Evolutionary conservation across 2,888 invertebrate genomes (phyloP).

Genomic region (Callyntrura guangdongensis): DNA sequence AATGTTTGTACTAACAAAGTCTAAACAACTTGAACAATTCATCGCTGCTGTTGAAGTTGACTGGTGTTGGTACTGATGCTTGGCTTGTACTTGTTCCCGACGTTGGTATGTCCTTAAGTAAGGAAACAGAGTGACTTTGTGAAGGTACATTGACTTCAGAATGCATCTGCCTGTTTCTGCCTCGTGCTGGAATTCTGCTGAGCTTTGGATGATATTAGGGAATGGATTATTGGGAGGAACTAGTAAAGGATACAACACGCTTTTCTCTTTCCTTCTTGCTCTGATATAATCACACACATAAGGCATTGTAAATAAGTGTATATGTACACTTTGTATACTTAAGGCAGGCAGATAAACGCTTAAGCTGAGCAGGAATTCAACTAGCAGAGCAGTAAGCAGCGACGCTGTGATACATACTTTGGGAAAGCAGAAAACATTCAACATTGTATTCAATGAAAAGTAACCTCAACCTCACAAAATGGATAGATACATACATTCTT

Average conservation of each 20-base stretch:
- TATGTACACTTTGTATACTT: neutral
- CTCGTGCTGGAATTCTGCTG: slow-evolving; percentile 84
- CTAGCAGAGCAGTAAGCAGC: slow-evolving; percentile 31
- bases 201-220: slow-evolving; percentile 78
- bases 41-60: slow-evolving; percentile 46
- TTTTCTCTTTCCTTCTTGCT: slow-evolving; percentile 33
- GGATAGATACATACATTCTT: slow-evolving; percentile 28
- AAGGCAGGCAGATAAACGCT: slow-evolving; percentile 58
- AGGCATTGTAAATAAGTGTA: slow-evolving; percentile 27
- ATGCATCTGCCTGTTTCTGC: slow-evolving; percentile 80
- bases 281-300: slow-evolving; percentile 40
- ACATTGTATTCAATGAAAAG: slow-evolving; percentile 23
- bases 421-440: neutral
- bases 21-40: slow-evolving; percentile 65
- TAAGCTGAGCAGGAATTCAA: slow-evolving; percentile 67
- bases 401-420: neutral
- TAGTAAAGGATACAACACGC: slow-evolving; percentile 32
- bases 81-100: slow-evolving; percentile 34
- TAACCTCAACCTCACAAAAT: slow-evolving; percentile 71
- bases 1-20: slow-evolving; percentile 1
- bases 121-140: slow-evolving; percentile 78
- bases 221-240: slow-evolving; percentile 54
- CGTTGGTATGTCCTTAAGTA: slow-evolving; percentile 75
- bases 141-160: slow-evolving; percentile 84
- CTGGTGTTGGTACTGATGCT: too few species aligned